Percentiles rank a stretch among this genome's conserved stretches.
phyloP scores from a whole-genome alignment of 2,888 invertebrate species.

The Melikaiella ostensackeni region DNA sequence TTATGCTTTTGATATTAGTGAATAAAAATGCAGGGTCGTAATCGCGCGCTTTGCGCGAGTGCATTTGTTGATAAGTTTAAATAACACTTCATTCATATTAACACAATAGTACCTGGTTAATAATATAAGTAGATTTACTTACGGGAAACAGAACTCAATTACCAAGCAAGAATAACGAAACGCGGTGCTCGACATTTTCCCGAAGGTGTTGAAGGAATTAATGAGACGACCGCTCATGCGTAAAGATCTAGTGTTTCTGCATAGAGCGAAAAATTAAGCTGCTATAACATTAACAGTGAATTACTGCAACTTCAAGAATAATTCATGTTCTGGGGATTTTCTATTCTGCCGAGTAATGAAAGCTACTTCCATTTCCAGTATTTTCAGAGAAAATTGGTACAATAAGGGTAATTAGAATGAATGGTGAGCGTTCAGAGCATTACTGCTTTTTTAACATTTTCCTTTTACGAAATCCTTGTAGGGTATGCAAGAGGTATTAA shows the following conservation, averaged over 20 bases:
- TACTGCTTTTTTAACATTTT: not conserved
- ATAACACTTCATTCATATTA: too few relatives aligned
- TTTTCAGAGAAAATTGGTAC: constrained; percentile 37
- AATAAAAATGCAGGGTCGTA: too few relatives aligned
- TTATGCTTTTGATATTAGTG: too few relatives aligned
- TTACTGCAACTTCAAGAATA: constrained; percentile 39
- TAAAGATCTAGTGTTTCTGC: constrained; percentile 34
- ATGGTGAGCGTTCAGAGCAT: not conserved
- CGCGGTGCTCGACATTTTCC: constrained; percentile 15
- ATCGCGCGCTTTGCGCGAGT: too few relatives aligned
- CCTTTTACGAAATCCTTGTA: not conserved
- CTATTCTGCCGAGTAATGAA: constrained; percentile 22
- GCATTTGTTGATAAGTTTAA: too few relatives aligned
- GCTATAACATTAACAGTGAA: constrained; percentile 31
- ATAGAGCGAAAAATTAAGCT: constrained; percentile 28
- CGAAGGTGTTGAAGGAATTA: constrained; percentile 36
- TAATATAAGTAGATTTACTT: not conserved
- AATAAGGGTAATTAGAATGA: constrained; percentile 29
- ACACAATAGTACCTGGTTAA: not conserved
- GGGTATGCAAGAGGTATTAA: not conserved
- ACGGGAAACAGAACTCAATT: not conserved
- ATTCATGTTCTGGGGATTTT: constrained; percentile 36
- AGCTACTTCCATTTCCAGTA: constrained; percentile 37
- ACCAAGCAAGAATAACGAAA: constrained; percentile 19
- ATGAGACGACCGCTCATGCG: constrained; percentile 11